Percentiles rank a stretch among this genome's conserved stretches.
phyloP scores from a whole-genome alignment of 2,888 invertebrate species.

The Dryocosmus kuriphilus region DNA sequence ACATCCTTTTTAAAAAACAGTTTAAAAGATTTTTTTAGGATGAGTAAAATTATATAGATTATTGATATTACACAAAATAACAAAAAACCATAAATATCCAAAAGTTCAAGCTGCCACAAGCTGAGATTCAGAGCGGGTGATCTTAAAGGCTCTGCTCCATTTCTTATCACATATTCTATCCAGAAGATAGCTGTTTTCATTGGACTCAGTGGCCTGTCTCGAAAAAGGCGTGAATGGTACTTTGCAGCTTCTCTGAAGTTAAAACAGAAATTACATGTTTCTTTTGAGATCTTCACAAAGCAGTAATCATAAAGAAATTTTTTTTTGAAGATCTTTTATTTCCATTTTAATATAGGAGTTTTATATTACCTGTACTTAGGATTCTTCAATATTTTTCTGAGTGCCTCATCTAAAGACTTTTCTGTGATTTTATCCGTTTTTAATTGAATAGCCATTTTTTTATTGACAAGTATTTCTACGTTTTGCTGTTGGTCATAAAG shows the following conservation, averaged over 20 bases:
- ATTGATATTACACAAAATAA: not conserved
- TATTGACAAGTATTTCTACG: slow-evolving; percentile 51
- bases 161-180: slow-evolving; percentile 53
- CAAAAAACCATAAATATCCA: not conserved
- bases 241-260: slow-evolving; percentile 49
- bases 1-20: not conserved
- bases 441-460: slow-evolving; percentile 58
- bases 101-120: no score
- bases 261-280: not conserved
- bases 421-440: slow-evolving; percentile 55
- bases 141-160: slow-evolving; percentile 62
- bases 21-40: not conserved
- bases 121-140: slow-evolving; percentile 61
- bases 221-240: slow-evolving; percentile 48
- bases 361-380: slow-evolving; percentile 55
- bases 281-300: not conserved
- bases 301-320: slow-evolving; percentile 38
- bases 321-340: not conserved
- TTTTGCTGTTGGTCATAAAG: slow-evolving; percentile 67
- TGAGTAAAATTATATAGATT: not conserved
- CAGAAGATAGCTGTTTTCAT: slow-evolving; percentile 57
- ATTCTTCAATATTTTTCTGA: slow-evolving; percentile 59
- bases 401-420: slow-evolving; percentile 57
- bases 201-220: slow-evolving; percentile 62
- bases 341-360: slow-evolving; percentile 32